These are phyloP conservation scores for Lepidothrix coronata DNA, from an alignment of 2,113 vertebrate genomes.

Conservation along the genomic window DNA sequence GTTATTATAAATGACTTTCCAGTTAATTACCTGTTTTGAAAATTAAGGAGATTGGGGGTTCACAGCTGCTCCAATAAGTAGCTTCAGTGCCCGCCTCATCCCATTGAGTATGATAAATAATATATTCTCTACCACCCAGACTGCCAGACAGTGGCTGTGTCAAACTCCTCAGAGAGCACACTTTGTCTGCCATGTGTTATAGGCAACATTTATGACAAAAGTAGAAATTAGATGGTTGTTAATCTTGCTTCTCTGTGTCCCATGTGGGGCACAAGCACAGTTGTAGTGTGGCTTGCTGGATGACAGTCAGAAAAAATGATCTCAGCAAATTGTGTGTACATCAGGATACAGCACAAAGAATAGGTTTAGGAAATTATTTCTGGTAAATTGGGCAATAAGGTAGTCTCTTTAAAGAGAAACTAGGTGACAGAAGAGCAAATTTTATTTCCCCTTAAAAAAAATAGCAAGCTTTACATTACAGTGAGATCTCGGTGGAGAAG, in stretches of 20 bases:
- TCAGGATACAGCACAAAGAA: slow-evolving; percentile 20
- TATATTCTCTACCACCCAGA: slow-evolving; percentile 71
- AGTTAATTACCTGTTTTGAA: slow-evolving; percentile 76
- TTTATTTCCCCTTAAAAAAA: slow-evolving; percentile 36
- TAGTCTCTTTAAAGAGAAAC: slow-evolving; percentile 46
- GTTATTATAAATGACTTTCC: slow-evolving; percentile 77
- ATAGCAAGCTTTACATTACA: not conserved
- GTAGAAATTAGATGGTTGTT: slow-evolving; percentile 67
- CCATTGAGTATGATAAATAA: slow-evolving; percentile 74
- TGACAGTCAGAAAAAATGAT: slow-evolving; percentile 61
- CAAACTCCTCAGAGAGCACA: slow-evolving; percentile 68
- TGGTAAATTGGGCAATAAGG: slow-evolving; percentile 53
- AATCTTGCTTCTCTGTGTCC: slow-evolving; percentile 58
- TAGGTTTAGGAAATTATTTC: slow-evolving; percentile 55
- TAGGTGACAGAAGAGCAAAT: slow-evolving; percentile 51
- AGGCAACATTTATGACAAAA: slow-evolving; percentile 65
- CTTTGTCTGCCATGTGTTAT: slow-evolving; percentile 71
- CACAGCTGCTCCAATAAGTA: slow-evolving; percentile 72
- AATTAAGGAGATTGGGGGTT: slow-evolving; percentile 73
- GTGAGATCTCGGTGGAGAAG: slow-evolving; percentile 32
- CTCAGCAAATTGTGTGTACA: slow-evolving; percentile 38
- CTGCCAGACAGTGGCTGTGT: slow-evolving; percentile 68
- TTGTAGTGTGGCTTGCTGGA: slow-evolving; percentile 38
- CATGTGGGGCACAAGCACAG: slow-evolving; percentile 40
- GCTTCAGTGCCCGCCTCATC: slow-evolving; percentile 60